Conservation (phyloP, 2,797 vertebrate genomes). For the Hypotaenidia philippensis region DNA sequence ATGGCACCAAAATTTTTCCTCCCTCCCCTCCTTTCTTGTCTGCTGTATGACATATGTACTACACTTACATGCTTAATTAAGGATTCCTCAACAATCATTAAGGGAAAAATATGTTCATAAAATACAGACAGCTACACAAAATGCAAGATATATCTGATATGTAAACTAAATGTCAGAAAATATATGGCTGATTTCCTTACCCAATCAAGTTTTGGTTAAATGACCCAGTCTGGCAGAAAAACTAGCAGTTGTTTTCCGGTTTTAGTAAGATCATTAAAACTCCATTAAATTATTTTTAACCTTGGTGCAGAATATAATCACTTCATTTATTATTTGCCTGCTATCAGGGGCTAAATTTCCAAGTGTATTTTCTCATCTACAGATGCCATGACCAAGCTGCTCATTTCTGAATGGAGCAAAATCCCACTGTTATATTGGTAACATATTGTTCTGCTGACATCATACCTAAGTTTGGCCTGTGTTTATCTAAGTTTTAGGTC, state of each 20-base stretch:
- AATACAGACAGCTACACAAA: not conserved
- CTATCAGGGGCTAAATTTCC: not conserved
- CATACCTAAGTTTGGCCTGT: not conserved
- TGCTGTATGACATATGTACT: not conserved
- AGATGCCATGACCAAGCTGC: not conserved
- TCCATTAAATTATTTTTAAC: slow-evolving; percentile 21
- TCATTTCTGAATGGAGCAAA: not conserved
- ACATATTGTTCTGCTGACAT: not conserved
- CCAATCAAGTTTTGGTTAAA: not conserved
- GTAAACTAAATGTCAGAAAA: not conserved
- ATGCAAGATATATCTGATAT: not conserved
- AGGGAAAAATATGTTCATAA: not conserved
- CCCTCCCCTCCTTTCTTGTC: not conserved
- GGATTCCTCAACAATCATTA: not conserved
- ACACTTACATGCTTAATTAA: not conserved
- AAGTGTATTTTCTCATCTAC: not conserved
- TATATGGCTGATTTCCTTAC: not conserved
- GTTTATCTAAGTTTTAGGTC: not conserved
- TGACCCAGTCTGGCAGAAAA: not conserved
- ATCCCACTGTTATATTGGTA: not conserved
- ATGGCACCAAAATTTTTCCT: not conserved
- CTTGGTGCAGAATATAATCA: not conserved
- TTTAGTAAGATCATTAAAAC: slow-evolving; percentile 30
- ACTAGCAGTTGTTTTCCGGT: not conserved
- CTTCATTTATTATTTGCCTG: not conserved